Base-by-base conservation (phyloP, 2,888 invertebrate species). In the Cheilosia vulpina region DNA sequence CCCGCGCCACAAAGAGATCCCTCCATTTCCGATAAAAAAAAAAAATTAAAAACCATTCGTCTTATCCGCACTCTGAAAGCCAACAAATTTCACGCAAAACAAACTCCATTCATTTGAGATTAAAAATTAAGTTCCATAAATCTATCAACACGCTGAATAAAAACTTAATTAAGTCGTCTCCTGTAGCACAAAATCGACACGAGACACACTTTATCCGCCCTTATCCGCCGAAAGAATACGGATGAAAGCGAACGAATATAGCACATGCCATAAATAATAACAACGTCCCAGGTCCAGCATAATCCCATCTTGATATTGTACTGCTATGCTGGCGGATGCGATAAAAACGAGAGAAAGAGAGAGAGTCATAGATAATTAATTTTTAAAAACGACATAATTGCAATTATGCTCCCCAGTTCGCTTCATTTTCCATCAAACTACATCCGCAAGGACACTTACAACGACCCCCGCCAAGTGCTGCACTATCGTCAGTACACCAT, bases 311-410 rank as follows among this genome's bases (percentile, higher is more conserved):
- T 69, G 62, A 65, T 50, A 52, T n/a, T n/a, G n/a, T 31, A 38
- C 21, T n/a, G 7, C 47, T 45, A 17, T 13, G 15, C 15, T 31
- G 57, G 45, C 21, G 76, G 62, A 58, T 85, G 63, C 81, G 69
- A 85, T 71, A 80, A 77, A 80, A 72, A 52, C 45, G 21, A 4
- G 1, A 4, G 27, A 27, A 5, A 27, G 27, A 27, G 5, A 38
- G 13, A 62, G 43, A 76, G 71, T 81, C 76, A 58, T 73, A 81
- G 85, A 85, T 81, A 85, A 81, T 85, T 81, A 76, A 85, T 85
- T 76, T 85, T 85, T 76, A 60, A 81, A 80, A 73, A 81, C 71
- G 72, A 85, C 81, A 81, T 85, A 85, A 85, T 81, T 81, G 72
- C 81, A 85, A 81, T 81, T 81, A 81, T 81, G 76, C 76, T 81